These are phyloP conservation scores for Echinops telfairi DNA, from an alignment of 2,113 vertebrate genomes.

Conservation along the genomic window DNA sequence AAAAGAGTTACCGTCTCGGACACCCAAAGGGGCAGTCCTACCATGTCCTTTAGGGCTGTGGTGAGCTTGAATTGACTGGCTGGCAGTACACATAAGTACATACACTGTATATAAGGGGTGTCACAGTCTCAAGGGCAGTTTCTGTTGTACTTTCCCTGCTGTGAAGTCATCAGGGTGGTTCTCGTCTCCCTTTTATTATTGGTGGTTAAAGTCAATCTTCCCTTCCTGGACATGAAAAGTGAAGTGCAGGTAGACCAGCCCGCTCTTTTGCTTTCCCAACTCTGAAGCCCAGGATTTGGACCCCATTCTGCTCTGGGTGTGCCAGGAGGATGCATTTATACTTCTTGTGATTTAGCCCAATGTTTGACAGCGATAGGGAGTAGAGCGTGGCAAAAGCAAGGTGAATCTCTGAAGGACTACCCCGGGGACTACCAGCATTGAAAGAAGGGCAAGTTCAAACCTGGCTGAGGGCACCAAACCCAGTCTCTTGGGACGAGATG, in stretches of 20 bases:
- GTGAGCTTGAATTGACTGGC: no score
- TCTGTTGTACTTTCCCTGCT: no score
- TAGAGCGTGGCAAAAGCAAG: neutral
- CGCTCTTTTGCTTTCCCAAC: neutral
- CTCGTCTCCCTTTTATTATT: neutral
- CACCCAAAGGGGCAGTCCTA: no score
- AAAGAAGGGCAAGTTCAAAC: neutral
- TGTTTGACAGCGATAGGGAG: neutral
- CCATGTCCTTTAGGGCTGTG: no score
- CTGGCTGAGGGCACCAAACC: neutral
- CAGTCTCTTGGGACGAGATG: neutral
- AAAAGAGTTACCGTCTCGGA: no score
- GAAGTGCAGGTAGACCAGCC: neutral
- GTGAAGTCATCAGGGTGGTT: neutral
- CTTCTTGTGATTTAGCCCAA: neutral
- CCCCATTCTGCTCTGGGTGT: neutral
- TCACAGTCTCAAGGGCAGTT: no score
- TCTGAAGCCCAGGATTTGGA: constrained; percentile 14
- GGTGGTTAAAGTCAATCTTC: constrained; percentile 16
- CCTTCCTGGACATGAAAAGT: constrained; percentile 21
- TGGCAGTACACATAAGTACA: no score
- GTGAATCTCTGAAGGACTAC: neutral
- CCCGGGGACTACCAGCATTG: neutral
- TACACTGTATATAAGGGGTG: no score
- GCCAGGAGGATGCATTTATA: constrained; percentile 9